Evolutionary conservation across 2,888 invertebrate genomes (phyloP).

Genomic region (Theretra japonica): DNA sequence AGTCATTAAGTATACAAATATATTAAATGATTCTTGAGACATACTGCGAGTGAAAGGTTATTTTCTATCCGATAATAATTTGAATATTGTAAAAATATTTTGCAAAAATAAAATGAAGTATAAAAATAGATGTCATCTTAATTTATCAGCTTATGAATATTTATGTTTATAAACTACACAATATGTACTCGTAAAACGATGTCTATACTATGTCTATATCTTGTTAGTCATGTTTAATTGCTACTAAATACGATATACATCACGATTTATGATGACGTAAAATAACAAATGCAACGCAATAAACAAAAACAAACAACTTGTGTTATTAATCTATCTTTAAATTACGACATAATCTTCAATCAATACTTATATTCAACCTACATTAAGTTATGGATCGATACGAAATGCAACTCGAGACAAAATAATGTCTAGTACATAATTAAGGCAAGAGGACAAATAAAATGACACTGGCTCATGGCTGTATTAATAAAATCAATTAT

Average conservation of each 20-base stretch:
- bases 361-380: not conserved
- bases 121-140: no score
- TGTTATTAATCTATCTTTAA: not conserved
- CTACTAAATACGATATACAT: not conserved
- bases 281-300: conserved; percentile 1
- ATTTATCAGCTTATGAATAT: no score
- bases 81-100: not conserved
- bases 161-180: no score
- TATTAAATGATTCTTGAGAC: not conserved
- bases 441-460: no score
- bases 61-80: not conserved
- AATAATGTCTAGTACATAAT: no score
- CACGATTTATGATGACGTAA: not conserved
- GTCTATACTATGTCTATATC: no score
- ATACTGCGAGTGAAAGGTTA: not conserved
- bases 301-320: not conserved
- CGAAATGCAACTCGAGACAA: no score
- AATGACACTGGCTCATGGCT: no score
- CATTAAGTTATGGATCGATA: not conserved
- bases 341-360: not conserved
- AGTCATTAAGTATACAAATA: not conserved
- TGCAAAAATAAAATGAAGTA: not conserved
- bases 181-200: no score
- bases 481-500: no score
- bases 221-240: no score